Evolutionary conservation across 2,113 vertebrate genomes (phyloP).

Genomic region (Machaerirhynchus nigripectus): DNA sequence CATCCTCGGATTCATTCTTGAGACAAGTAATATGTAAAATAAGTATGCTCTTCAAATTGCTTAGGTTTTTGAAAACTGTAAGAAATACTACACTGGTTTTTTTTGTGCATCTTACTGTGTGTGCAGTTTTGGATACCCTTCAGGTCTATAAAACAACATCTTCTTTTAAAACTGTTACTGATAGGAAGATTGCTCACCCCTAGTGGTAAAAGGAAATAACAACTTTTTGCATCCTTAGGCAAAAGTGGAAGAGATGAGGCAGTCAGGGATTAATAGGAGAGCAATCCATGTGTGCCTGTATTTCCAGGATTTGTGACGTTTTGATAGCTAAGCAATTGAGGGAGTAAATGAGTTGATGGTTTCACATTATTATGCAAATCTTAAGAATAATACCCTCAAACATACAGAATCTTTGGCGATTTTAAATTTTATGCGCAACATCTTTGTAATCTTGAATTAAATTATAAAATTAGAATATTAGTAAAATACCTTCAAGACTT

Average conservation of each 20-base stretch:
- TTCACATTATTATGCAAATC: not conserved
- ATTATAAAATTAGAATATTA: not conserved
- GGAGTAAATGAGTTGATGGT: not conserved
- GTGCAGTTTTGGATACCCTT: not conserved
- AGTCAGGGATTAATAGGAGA: not conserved
- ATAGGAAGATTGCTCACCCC: not conserved
- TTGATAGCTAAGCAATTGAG: not conserved
- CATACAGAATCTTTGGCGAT: not conserved
- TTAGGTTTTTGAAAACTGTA: not conserved
- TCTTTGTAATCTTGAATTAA: not conserved
- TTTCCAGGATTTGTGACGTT: not conserved
- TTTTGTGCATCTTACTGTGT: not conserved
- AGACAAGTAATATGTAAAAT: not conserved
- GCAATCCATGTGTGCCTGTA: not conserved
- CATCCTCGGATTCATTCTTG: not conserved
- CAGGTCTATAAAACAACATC: not conserved
- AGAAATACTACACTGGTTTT: not conserved
- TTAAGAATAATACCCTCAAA: not conserved
- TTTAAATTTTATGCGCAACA: not conserved
- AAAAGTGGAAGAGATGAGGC: not conserved
- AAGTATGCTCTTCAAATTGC: not conserved
- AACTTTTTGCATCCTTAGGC: not conserved
- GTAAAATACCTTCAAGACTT: not conserved
- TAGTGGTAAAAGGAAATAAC: not conserved
- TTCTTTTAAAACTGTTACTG: not conserved